Percentiles rank a stretch among this genome's conserved stretches.
Evolutionary conservation across 2,797 vertebrate genomes (phyloP).

Genomic region (Catostomus latipinnis): DNA sequence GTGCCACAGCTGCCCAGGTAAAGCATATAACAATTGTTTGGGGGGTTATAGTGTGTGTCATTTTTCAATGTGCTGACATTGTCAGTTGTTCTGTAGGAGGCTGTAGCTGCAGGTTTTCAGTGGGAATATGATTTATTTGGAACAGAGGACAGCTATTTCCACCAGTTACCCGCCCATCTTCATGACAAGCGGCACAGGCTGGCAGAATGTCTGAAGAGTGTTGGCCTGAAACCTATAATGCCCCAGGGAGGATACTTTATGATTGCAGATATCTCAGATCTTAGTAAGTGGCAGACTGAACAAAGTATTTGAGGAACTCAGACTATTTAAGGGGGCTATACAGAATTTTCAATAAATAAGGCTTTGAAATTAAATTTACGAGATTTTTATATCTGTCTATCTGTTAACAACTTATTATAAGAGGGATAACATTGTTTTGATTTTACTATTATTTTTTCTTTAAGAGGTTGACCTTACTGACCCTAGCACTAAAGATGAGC

Average conservation of each 20-base stretch:
- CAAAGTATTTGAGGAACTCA: not conserved
- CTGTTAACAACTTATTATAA: constrained; percentile 43
- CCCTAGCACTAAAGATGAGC: constrained; percentile 67
- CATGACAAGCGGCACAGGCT: constrained; percentile 82
- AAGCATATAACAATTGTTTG: constrained; percentile 11
- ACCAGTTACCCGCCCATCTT: constrained; percentile 78
- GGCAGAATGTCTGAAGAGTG: constrained; percentile 76
- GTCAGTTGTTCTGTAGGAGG: constrained; percentile 78
- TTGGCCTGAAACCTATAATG: constrained; percentile 85
- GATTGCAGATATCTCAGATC: constrained; percentile 85
- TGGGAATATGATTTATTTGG: constrained; percentile 80
- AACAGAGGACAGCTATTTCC: constrained; percentile 89
- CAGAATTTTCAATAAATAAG: not conserved
- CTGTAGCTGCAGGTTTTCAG: constrained; percentile 85
- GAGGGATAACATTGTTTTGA: constrained; percentile 62
- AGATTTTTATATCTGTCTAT: no score
- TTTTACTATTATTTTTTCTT: not conserved
- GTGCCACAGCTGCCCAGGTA: constrained; percentile 91
- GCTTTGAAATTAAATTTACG: no score
- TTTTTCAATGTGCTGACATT: not conserved
- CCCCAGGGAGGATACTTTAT: constrained; percentile 93
- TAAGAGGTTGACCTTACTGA: constrained; percentile 81
- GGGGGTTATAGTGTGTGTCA: not conserved
- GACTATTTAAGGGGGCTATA: no score
- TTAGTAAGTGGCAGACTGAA: constrained; percentile 80